phyloP scores from a whole-genome alignment of 2,888 invertebrate genomes.

The Rhorus exstirpatorius region DNA sequence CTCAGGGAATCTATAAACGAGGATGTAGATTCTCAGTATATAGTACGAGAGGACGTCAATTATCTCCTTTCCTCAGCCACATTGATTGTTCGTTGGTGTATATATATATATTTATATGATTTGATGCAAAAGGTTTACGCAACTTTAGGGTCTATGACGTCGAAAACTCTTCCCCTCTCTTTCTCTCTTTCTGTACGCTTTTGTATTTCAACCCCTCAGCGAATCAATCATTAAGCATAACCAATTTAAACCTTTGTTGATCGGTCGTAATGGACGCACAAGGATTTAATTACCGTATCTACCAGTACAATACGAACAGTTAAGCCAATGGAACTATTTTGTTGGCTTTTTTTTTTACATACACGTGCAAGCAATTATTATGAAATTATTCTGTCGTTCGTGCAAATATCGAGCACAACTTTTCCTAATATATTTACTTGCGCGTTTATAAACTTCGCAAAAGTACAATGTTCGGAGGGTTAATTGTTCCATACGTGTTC shows the following conservation, averaged over 20 bases:
- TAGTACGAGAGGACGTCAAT: slow-evolving; percentile 29
- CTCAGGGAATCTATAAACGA: slow-evolving; percentile 47
- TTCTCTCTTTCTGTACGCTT: not conserved
- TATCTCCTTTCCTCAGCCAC: slow-evolving; percentile 25
- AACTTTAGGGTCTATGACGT: slow-evolving; percentile 17
- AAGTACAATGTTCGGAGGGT: not conserved
- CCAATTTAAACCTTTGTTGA: slow-evolving; percentile 6
- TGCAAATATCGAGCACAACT: not conserved
- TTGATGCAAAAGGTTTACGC: not conserved
- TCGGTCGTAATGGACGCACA: not conserved
- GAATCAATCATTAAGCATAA: slow-evolving; percentile 3
- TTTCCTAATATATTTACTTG: not conserved
- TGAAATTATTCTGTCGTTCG: not conserved
- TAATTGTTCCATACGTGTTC: not conserved
- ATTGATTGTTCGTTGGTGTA: not conserved
- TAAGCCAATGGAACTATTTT: not conserved
- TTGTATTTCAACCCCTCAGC: not conserved
- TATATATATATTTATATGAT: not conserved
- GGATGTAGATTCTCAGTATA: slow-evolving; percentile 28
- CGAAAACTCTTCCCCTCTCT: not conserved
- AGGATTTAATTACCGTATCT: slow-evolving; percentile 2
- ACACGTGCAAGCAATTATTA: too few species aligned
- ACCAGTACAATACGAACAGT: not conserved
- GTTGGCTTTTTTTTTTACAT: too few species aligned
- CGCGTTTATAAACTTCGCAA: slow-evolving; percentile 16